phyloP scores from a whole-genome alignment of 2,113 vertebrate genomes.

The Nycticebus coucang region DNA sequence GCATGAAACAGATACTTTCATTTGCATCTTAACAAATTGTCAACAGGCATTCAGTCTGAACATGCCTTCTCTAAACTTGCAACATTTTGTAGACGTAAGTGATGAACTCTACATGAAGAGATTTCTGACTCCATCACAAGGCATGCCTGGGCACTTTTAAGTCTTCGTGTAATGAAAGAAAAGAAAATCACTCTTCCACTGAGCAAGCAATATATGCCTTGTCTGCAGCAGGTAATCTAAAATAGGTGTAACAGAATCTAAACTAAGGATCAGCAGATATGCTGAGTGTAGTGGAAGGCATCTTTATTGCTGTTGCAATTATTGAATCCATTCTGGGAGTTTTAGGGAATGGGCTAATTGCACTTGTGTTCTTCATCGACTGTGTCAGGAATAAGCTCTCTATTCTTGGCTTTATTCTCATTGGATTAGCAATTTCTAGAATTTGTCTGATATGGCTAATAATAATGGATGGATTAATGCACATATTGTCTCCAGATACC shows the following conservation, averaged over 20 bases:
- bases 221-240: no score
- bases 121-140: background rate
- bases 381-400: background rate
- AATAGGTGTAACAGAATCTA: no score
- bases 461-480: conserved; percentile 27
- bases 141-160: background rate
- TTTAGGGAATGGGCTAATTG: no score
- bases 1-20: conserved; percentile 31
- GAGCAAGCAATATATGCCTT: no score
- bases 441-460: conserved; percentile 31
- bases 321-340: no score
- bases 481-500: background rate
- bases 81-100: background rate
- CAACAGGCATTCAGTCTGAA: background rate
- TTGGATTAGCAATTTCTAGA: conserved; percentile 55
- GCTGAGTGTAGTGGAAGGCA: no score
- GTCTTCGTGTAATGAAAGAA: no score
- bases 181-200: no score
- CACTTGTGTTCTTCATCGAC: no score
- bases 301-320: no score
- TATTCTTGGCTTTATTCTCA: conserved; percentile 37
- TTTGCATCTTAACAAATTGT: conserved; percentile 67
- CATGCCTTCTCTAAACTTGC: background rate
- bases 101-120: background rate
- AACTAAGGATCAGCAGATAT: no score